Conservation (phyloP, 2,888 invertebrate species). For the Calliphora vomitoria region DNA sequence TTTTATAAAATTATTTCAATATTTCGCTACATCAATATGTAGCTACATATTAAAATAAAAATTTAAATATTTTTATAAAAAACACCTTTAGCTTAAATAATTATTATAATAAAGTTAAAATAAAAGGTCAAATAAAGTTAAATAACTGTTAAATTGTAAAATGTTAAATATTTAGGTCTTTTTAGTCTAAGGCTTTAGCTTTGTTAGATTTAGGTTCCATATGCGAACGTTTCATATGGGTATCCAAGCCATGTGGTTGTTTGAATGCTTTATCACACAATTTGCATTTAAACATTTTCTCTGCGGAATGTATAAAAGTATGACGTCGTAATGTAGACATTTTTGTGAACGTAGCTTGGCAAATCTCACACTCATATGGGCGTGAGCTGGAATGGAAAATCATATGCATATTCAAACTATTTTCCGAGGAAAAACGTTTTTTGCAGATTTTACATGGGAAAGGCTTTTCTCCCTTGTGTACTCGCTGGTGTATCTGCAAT, state of each 20-base stretch:
- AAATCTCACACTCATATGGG: slow-evolving; percentile 78
- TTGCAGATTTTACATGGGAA: slow-evolving; percentile 78
- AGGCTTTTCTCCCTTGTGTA: slow-evolving; percentile 80
- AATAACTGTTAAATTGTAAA: too few species aligned
- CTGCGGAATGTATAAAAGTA: slow-evolving; percentile 78
- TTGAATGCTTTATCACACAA: slow-evolving; percentile 80
- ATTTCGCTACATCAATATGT: too few species aligned
- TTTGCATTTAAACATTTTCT: slow-evolving; percentile 80
- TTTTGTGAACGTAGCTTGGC: slow-evolving; percentile 79
- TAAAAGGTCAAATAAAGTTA: too few species aligned
- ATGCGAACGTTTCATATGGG: slow-evolving; percentile 79
- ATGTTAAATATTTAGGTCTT: too few species aligned
- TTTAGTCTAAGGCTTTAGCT: too few species aligned
- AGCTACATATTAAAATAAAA: too few species aligned
- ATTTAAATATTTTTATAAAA: too few species aligned
- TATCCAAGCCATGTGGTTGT: slow-evolving; percentile 81
- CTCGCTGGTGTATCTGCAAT: slow-evolving; percentile 78
- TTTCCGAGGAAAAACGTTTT: slow-evolving; percentile 78
- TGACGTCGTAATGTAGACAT: slow-evolving; percentile 79
- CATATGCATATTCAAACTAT: slow-evolving; percentile 78
- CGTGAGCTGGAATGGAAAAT: slow-evolving; percentile 79
- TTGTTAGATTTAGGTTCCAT: background rate
- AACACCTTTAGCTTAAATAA: too few species aligned
- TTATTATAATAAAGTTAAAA: too few species aligned
- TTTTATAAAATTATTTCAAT: too few species aligned